phyloP scores from a whole-genome alignment of 2,797 vertebrate genomes.

The Gambelia wislizenii region DNA sequence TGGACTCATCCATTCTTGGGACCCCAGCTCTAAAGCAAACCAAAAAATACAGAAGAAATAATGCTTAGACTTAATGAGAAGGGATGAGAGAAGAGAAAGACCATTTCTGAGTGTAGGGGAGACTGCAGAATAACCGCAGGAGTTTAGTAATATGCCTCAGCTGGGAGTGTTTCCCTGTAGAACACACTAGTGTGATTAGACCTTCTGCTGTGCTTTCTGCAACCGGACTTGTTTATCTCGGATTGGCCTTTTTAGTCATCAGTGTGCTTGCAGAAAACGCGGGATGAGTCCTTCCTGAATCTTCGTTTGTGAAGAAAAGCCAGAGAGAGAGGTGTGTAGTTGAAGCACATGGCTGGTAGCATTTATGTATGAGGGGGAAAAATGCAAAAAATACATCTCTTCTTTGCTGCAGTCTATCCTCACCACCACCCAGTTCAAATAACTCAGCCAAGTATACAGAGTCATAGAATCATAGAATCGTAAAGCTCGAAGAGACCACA shows the following conservation, averaged over 20 bases:
- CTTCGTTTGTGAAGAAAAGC: too few species aligned
- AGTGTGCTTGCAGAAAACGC: too few species aligned
- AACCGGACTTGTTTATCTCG: too few species aligned
- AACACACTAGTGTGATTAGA: background rate
- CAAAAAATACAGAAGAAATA: background rate
- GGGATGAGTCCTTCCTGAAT: too few species aligned
- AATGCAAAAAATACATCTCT: background rate
- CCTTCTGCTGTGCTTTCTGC: too few species aligned
- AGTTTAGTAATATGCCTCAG: background rate
- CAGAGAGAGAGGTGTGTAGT: too few species aligned
- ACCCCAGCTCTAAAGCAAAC: too few species aligned
- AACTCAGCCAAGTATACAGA: background rate
- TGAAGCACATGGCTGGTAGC: background rate
- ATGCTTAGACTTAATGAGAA: background rate
- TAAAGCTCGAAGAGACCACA: too few species aligned
- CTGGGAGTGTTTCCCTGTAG: background rate
- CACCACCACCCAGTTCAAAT: accelerated
- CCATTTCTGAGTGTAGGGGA: background rate
- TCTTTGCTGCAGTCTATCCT: background rate
- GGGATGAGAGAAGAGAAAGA: background rate
- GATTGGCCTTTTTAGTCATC: too few species aligned
- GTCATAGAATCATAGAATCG: too few species aligned
- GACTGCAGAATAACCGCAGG: background rate
- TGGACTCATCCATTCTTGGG: too few species aligned
- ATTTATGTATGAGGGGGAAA: too few species aligned